Percentiles rank a stretch among this genome's conserved stretches.
phyloP scores from a whole-genome alignment of 2,113 vertebrate genomes.

The Aptenodytes forsteri region DNA sequence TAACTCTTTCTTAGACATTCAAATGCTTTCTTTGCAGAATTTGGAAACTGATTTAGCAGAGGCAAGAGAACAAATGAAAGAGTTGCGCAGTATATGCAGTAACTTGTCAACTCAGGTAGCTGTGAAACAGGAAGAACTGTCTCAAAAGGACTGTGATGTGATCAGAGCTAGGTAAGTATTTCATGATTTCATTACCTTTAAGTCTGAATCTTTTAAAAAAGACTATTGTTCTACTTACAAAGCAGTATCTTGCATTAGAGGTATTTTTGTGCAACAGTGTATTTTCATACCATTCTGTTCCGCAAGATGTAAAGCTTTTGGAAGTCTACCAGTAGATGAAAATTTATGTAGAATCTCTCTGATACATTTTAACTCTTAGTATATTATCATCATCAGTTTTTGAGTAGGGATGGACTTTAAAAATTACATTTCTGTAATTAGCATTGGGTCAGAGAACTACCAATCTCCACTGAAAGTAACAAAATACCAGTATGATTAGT shows the following conservation, averaged over 20 bases:
- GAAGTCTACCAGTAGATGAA: background rate
- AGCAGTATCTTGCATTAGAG: background rate
- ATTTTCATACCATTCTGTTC: background rate
- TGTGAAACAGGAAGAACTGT: conserved; percentile 71
- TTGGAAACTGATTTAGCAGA: conserved; percentile 75
- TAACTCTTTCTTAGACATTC: background rate
- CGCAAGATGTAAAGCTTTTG: background rate
- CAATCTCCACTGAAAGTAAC: background rate
- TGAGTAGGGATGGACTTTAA: background rate
- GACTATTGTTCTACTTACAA: background rate
- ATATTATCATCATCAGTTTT: background rate
- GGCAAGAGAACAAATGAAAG: conserved; percentile 65
- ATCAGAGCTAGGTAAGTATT: conserved; percentile 63
- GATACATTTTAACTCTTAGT: background rate
- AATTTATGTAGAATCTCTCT: background rate
- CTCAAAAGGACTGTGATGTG: conserved; percentile 69
- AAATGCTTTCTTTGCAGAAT: conserved; percentile 63
- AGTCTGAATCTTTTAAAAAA: background rate
- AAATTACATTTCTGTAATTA: background rate
- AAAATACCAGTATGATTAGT: background rate
- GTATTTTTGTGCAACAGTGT: background rate
- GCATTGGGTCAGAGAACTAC: background rate
- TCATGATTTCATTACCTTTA: background rate
- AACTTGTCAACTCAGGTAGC: conserved; percentile 69
- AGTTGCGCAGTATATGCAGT: conserved; percentile 42